Conservation (phyloP, 1,140 invertebrate species). For the Hestina assimilis region DNA sequence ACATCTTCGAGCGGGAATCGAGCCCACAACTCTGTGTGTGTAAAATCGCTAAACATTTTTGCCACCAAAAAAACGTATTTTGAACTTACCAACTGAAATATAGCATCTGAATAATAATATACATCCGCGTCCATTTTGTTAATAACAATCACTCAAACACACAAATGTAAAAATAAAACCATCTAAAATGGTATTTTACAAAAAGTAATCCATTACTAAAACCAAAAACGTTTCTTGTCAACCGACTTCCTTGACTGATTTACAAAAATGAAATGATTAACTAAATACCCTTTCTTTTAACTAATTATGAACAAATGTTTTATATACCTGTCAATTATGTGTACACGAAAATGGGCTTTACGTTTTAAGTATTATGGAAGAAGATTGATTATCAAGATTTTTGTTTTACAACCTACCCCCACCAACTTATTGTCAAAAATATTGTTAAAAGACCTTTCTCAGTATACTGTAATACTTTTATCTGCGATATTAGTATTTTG, state of each 20-base stretch:
- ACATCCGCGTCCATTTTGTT: constrained; percentile 3
- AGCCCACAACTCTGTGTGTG: no score
- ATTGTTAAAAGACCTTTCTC: background rate
- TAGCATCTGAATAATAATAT: constrained; percentile 31
- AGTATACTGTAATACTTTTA: no score
- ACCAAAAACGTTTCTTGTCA: background rate
- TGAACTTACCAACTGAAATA: constrained; percentile 34
- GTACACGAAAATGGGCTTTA: background rate
- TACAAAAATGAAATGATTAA: background rate
- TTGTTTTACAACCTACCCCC: background rate
- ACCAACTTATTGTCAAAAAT: background rate
- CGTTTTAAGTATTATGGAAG: background rate
- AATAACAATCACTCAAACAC: background rate
- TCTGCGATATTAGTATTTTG: no score
- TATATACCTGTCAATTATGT: background rate
- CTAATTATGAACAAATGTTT: constrained; percentile 2
- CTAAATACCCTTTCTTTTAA: constrained; percentile 5
- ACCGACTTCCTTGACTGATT: background rate
- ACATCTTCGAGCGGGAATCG: no score
- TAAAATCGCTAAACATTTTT: no score
- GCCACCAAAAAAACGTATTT: no score
- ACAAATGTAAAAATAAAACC: background rate
- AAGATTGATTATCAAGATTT: background rate
- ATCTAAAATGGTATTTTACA: no score
- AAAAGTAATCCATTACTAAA: background rate